Conservation (phyloP, 2,797 vertebrate genomes). For the Zalophus californianus region DNA sequence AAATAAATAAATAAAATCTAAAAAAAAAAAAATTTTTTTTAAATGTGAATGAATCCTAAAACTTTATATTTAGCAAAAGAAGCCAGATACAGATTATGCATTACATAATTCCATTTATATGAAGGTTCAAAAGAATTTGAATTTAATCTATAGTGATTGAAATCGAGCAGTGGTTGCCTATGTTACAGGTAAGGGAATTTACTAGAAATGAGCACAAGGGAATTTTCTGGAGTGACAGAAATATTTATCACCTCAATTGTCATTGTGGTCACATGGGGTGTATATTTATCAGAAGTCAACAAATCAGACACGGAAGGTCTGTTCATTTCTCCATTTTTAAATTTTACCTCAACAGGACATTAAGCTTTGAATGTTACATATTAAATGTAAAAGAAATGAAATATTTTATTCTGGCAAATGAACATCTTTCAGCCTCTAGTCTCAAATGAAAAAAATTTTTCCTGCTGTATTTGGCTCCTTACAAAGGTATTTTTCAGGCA, state of each 20-base stretch:
- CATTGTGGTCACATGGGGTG: not conserved
- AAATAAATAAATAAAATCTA: too few relatives aligned
- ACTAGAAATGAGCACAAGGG: not conserved
- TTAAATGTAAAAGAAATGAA: not conserved
- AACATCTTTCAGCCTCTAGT: slow-evolving; percentile 12
- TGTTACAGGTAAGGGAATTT: not conserved
- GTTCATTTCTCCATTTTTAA: not conserved
- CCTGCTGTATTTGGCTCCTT: not conserved
- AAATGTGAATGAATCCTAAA: not conserved
- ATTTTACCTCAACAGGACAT: not conserved
- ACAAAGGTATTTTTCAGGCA: slow-evolving; percentile 36
- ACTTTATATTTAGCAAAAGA: slow-evolving; percentile 1
- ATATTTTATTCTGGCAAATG: slow-evolving; percentile 50
- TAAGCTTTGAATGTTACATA: not conserved
- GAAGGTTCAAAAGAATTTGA: not conserved
- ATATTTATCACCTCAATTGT: not conserved
- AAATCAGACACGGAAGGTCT: not conserved
- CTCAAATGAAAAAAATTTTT: not conserved
- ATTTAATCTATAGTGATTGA: not conserved
- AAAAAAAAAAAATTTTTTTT: too few relatives aligned
- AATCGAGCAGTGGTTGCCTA: not conserved
- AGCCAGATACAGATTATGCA: not conserved
- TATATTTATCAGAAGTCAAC: not conserved
- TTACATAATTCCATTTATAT: not conserved
- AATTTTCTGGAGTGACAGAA: not conserved